Evolutionary conservation across 2,888 invertebrate species (phyloP).

Genomic region (Tholera decimalis): DNA sequence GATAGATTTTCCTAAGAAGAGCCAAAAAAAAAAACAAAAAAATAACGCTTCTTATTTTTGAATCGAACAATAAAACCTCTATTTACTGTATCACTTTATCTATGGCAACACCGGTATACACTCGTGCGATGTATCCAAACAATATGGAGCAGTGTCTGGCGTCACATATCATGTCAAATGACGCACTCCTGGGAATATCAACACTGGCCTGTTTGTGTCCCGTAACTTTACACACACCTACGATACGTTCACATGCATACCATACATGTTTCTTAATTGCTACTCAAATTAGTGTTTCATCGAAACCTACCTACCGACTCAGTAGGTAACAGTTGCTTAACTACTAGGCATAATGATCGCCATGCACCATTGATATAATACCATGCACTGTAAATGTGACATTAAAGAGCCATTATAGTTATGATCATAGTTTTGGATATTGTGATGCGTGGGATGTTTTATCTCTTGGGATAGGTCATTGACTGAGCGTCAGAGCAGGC

Average conservation of each 20-base stretch:
- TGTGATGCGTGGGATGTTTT: slow-evolving; percentile 71
- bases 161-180: slow-evolving; percentile 57
- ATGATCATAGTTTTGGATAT: slow-evolving; percentile 65
- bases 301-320: slow-evolving; percentile 23
- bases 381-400: slow-evolving; percentile 21
- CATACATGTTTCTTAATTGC: slow-evolving; percentile 41
- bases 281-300: slow-evolving; percentile 53
- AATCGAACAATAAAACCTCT: slow-evolving; percentile 25
- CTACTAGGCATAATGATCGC: slow-evolving; percentile 22
- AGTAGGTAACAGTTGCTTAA: slow-evolving; percentile 29
- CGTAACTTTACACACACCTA: slow-evolving; percentile 49
- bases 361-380: no score
- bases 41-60: slow-evolving; percentile 14
- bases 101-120: slow-evolving; percentile 34
- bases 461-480: slow-evolving; percentile 75
- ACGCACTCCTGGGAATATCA: slow-evolving; percentile 67
- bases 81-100: slow-evolving; percentile 48
- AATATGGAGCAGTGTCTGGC: slow-evolving; percentile 54
- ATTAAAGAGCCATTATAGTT: slow-evolving; percentile 28
- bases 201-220: slow-evolving; percentile 52
- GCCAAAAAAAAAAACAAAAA: slow-evolving; percentile 17
- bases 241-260: slow-evolving; percentile 61
- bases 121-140: slow-evolving; percentile 44
- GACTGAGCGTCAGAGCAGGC: slow-evolving; percentile 62
- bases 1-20: slow-evolving; percentile 1